Evolutionary conservation across 2,888 invertebrate species (phyloP).

Genomic region (Pollenia labialis): DNA sequence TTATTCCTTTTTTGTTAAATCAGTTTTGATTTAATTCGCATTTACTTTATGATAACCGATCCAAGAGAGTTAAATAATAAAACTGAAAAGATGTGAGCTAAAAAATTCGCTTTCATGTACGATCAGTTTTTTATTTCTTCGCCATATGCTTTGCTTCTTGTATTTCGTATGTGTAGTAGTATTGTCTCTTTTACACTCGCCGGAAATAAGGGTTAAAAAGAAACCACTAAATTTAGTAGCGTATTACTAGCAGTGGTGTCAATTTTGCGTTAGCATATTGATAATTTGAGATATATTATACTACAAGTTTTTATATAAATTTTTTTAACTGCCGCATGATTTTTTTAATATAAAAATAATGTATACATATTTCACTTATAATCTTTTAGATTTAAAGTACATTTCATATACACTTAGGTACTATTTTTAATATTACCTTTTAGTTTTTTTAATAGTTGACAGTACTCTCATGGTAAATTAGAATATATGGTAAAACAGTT

Average conservation of each 20-base stretch:
- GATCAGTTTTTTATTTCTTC: conserved; percentile 58
- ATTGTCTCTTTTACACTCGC: conserved; percentile 38
- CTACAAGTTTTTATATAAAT: not conserved
- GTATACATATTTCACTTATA: too few relatives aligned
- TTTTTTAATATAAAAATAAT: too few relatives aligned
- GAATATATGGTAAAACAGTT: conserved; percentile 12
- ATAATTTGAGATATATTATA: not conserved
- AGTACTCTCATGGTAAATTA: conserved; percentile 2
- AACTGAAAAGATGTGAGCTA: conserved; percentile 77
- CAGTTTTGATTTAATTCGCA: conserved; percentile 36
- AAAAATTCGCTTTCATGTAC: conserved; percentile 71
- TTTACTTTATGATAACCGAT: conserved; percentile 76
- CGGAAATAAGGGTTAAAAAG: not conserved
- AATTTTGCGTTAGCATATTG: not conserved
- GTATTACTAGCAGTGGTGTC: conserved; percentile 51
- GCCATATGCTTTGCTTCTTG: conserved; percentile 43
- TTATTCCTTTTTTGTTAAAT: conserved; percentile 51
- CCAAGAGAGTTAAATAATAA: conserved; percentile 80
- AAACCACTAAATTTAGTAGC: conserved; percentile 35
- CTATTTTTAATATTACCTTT: not conserved
- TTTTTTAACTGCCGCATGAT: too few relatives aligned
- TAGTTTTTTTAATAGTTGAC: not conserved
- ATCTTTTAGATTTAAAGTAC: too few relatives aligned
- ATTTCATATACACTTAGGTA: not conserved
- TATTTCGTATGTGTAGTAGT: conserved; percentile 5